Conservation (phyloP, 2,888 invertebrate genomes). For the Orthosia incerta region DNA sequence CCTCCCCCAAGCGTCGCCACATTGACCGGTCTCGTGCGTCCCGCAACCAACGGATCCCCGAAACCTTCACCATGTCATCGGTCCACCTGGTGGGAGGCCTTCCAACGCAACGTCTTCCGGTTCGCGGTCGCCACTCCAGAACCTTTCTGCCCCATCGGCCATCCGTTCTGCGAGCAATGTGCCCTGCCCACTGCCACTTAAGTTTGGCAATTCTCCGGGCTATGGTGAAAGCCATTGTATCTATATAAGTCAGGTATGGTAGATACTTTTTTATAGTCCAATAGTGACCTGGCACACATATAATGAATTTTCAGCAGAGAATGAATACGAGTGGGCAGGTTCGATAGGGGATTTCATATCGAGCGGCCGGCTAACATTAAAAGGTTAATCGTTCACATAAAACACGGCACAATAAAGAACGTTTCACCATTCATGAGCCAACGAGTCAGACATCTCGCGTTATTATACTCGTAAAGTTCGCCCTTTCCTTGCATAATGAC, state of each 20-base stretch:
- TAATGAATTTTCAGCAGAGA: slow-evolving; percentile 51
- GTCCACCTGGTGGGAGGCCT: too few relatives aligned
- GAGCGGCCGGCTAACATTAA: slow-evolving; percentile 85
- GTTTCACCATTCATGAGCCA: slow-evolving; percentile 87
- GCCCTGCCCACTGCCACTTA: too few relatives aligned
- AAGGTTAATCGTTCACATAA: slow-evolving; percentile 91
- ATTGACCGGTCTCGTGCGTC: too few relatives aligned
- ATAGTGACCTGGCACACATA: slow-evolving; percentile 33
- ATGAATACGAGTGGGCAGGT: slow-evolving; percentile 54
- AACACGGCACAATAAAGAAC: slow-evolving; percentile 89
- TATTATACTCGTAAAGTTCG: slow-evolving; percentile 91
- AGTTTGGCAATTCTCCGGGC: too few relatives aligned
- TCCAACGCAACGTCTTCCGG: too few relatives aligned
- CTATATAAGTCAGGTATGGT: slow-evolving; percentile 15
- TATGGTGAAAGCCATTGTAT: slow-evolving; percentile 14
- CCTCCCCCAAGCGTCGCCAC: too few relatives aligned
- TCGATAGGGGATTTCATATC: slow-evolving; percentile 78
- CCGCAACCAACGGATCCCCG: too few relatives aligned
- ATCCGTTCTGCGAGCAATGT: too few relatives aligned
- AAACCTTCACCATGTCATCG: too few relatives aligned
- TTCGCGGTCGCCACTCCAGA: too few relatives aligned
- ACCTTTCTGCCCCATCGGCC: too few relatives aligned
- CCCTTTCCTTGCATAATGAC: slow-evolving; percentile 91
- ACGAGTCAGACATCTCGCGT: slow-evolving; percentile 89
- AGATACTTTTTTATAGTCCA: slow-evolving; percentile 36